A percentile compares a stretch with the other conserved stretches of the same genome.
Conservation (phyloP, 2,797 vertebrate species). For the Synaphobranchus kaupii region DNA sequence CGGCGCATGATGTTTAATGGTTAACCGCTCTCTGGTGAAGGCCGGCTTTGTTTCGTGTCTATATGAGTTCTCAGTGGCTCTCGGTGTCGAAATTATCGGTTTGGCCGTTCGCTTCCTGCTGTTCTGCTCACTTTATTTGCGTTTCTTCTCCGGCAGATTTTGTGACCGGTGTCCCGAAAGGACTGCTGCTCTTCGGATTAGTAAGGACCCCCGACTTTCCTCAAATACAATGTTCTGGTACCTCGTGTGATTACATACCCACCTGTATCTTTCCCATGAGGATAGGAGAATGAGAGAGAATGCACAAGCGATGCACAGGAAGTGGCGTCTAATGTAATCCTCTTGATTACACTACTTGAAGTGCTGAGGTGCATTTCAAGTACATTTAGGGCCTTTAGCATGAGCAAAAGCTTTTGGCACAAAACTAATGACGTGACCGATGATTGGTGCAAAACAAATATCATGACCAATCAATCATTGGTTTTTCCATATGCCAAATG, state of each 20-base stretch:
- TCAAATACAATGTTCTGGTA: neutral
- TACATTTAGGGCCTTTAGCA: too few species aligned
- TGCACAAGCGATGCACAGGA: neutral
- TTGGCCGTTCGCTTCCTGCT: neutral
- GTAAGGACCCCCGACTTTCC: conserved; percentile 56
- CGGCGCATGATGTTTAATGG: neutral
- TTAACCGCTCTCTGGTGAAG: conserved; percentile 15
- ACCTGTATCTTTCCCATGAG: neutral
- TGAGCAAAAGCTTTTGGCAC: too few species aligned
- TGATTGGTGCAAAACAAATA: too few species aligned
- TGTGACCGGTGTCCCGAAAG: conserved; percentile 70
- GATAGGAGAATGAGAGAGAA: neutral
- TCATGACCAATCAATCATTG: too few species aligned
- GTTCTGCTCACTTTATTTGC: neutral
- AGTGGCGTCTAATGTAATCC: too few species aligned
- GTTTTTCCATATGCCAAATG: too few species aligned
- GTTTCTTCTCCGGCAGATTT: conserved; percentile 59
- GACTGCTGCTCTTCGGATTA: conserved; percentile 72
- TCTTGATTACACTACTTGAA: too few species aligned
- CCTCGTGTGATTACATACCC: neutral
- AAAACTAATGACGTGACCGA: too few species aligned
- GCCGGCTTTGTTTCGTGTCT: conserved; percentile 6
- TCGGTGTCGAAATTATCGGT: neutral
- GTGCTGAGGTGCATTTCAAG: neutral
- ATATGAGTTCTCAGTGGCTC: neutral